phyloP scores from a whole-genome alignment of 2,113 vertebrate species.

The Bubo bubo region DNA sequence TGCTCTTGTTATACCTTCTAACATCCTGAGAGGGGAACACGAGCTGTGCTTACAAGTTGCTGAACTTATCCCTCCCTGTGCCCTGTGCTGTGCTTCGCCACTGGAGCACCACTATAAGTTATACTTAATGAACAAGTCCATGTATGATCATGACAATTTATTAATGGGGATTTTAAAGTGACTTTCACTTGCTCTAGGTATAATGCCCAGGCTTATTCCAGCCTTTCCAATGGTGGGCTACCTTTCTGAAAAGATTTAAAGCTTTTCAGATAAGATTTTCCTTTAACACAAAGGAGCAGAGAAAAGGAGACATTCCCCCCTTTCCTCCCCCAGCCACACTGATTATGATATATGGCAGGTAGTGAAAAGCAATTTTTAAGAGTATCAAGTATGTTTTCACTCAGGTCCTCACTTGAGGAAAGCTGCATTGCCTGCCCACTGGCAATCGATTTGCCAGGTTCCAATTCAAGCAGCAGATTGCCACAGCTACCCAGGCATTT shows the following conservation, averaged over 20 bases:
- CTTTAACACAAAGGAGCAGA: not conserved
- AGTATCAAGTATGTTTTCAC: not conserved
- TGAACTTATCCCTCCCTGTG: not conserved
- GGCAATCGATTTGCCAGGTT: conserved; percentile 27
- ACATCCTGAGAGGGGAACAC: not conserved
- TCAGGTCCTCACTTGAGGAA: not conserved
- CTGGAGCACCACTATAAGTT: not conserved
- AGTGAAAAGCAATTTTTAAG: not conserved
- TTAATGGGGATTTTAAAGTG: not conserved
- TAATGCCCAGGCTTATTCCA: not conserved
- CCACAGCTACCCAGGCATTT: not conserved
- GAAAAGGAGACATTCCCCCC: not conserved
- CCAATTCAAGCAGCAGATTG: conserved; percentile 37
- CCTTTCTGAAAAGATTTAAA: not conserved
- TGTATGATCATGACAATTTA: not conserved
- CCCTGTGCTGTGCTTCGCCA: not conserved
- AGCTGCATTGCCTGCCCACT: not conserved
- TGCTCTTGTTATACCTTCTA: not conserved
- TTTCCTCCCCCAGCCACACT: not conserved
- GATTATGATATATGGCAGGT: not conserved
- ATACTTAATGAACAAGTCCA: not conserved
- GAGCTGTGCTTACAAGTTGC: not conserved
- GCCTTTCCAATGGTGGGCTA: not conserved
- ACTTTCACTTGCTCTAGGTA: not conserved
- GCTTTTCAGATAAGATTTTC: conserved; percentile 14